Base-by-base conservation (phyloP, 2,888 invertebrate genomes). In the Ormyrus rosae region DNA sequence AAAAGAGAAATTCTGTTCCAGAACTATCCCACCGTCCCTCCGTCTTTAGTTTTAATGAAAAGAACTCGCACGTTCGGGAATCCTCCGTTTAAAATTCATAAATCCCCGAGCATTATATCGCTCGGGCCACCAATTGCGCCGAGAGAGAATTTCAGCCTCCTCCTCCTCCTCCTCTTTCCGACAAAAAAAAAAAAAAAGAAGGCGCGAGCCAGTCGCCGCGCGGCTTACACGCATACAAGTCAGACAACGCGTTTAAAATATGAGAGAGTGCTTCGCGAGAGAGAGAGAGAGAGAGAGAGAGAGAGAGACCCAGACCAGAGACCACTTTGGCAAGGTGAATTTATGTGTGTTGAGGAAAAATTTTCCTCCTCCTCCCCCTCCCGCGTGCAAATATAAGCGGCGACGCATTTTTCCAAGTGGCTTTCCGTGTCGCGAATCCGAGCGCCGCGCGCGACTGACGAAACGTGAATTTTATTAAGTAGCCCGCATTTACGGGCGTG, bases 321-420 rank as follows among this genome's bases (percentile, higher is more conserved):
- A 70, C 71, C 61, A 63, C 53, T 63, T 79, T 56, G 9, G 45
- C 56, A 11, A 13, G 50, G 5, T 13, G 56, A 79, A 74, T 79
- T 73, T 69, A 79, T 74, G 56, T 73, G 19, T 19, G 56, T 11
- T 51, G 51, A 69, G 68, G 19, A 19, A 19, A 63, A 69, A 69
- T 73, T 68, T 79, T 74, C 63, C 68, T 50, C 48, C 19, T 13
- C 19, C 19, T 19, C 19, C 19, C 19, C 19, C 13, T 13, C 19
- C 19, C 19, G 19, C n/a, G 34, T 77, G 69, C 61, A 79, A 73
- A 79, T 79, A 74, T 63, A 73, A 48, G 53, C 13, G 68, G 7
- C n/a, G 63, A 56, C 48, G 69, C 69, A 73, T 74, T 79, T 79
- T 79, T 74, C 73, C 63, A 64, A 79, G 73, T 79, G 73, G 73